phyloP scores from a whole-genome alignment of 2,797 vertebrate genomes.

The Phrynocephalus guinanensis region DNA sequence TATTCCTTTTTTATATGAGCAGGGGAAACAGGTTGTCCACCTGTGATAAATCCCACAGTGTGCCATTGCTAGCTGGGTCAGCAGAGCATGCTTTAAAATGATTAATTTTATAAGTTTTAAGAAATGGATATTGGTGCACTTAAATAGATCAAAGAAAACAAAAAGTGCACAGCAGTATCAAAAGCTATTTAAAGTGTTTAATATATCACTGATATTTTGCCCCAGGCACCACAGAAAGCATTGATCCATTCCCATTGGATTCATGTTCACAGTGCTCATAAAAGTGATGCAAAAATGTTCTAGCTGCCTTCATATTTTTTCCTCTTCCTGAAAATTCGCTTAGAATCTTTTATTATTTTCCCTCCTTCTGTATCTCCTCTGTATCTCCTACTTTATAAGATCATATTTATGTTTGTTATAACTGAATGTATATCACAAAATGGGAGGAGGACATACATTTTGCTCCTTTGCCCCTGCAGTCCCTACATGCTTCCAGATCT shows the following conservation, averaged over 20 bases:
- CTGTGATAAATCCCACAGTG: constrained; percentile 3
- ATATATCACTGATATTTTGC: constrained; percentile 56
- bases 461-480: background rate
- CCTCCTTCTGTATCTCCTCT: background rate
- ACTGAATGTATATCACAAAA: background rate
- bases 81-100: constrained; percentile 22
- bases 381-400: background rate
- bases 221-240: constrained; percentile 52
- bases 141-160: background rate
- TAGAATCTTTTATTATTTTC: background rate
- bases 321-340: constrained; percentile 8
- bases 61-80: constrained; percentile 29
- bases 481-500: too few species aligned
- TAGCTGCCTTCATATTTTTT: background rate
- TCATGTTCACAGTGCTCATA: constrained; percentile 43
- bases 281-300: constrained; percentile 35
- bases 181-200: constrained; percentile 56
- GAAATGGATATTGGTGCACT: constrained; percentile 25
- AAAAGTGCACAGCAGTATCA: constrained; percentile 48
- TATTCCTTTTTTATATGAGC: constrained; percentile 37
- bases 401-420: background rate
- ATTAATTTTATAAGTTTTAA: constrained; percentile 44
- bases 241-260: constrained; percentile 63
- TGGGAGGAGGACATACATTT: background rate
- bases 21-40: constrained; percentile 17